phyloP scores from a whole-genome alignment of 1,140 invertebrate species.

The Parasteatoda tepidariorum region DNA sequence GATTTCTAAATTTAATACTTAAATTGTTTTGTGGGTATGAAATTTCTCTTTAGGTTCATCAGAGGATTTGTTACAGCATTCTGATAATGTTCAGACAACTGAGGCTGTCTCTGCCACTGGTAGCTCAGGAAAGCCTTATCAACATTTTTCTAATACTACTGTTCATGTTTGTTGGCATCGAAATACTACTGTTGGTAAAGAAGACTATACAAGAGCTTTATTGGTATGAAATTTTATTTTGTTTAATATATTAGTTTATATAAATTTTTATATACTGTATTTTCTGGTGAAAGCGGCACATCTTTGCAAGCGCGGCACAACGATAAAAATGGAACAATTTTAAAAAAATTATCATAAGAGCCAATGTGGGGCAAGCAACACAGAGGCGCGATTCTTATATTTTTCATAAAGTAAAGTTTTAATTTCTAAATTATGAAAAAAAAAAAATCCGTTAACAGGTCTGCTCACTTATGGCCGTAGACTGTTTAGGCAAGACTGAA shows the following conservation, averaged over 20 bases:
- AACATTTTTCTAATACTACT: slow-evolving; percentile 87
- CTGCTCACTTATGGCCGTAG: too few species aligned
- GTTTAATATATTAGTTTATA: background rate
- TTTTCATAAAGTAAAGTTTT: too few species aligned
- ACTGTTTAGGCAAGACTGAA: too few species aligned
- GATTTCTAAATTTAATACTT: too few species aligned
- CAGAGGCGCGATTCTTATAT: too few species aligned
- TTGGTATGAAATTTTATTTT: slow-evolving; percentile 70
- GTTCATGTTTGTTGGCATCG: slow-evolving; percentile 98
- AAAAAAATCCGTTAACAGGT: too few species aligned
- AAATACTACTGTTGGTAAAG: slow-evolving; percentile 85
- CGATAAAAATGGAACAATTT: too few species aligned
- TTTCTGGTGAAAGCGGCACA: background rate
- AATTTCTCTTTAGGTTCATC: slow-evolving; percentile 77
- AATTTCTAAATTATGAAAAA: too few species aligned
- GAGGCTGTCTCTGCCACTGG: slow-evolving; percentile 27
- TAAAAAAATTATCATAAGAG: too few species aligned
- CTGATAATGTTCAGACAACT: slow-evolving; percentile 66
- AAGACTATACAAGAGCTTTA: slow-evolving; percentile 84
- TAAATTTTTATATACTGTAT: background rate
- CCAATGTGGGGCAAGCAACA: too few species aligned
- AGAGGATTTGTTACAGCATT: slow-evolving; percentile 79
- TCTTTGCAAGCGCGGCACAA: too few species aligned
- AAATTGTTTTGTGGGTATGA: too few species aligned
- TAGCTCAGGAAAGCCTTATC: slow-evolving; percentile 53